These are phyloP conservation scores for Eucidaris tribuloides DNA, from an alignment of 35 echinoderm and acorn worm genomes.

Conservation along the genomic window DNA sequence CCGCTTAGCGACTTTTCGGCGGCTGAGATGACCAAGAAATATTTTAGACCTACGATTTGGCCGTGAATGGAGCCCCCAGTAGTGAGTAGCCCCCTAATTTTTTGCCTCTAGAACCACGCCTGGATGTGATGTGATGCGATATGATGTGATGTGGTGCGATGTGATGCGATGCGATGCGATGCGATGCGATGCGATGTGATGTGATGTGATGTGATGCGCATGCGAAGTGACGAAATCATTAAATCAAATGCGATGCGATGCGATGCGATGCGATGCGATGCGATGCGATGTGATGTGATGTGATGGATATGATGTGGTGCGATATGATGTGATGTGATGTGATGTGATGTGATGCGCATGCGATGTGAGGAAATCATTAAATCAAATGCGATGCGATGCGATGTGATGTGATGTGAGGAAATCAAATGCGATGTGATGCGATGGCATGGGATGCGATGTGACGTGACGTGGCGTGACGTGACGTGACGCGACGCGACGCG, in stretches of 20 bases:
- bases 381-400: too few species aligned
- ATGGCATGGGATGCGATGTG: slow-evolving; percentile 39
- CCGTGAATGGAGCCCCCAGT: too few species aligned
- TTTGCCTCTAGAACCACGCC: too few species aligned
- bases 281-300: slow-evolving; percentile 33
- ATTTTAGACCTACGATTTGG: too few species aligned
- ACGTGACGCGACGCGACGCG: slow-evolving; percentile 1
- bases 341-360: slow-evolving; percentile 12
- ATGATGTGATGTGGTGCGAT: slow-evolving; percentile 27
- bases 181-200: slow-evolving; percentile 38
- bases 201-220: slow-evolving; percentile 15
- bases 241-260: too few species aligned
- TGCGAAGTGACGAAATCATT: too few species aligned
- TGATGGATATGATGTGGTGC: slow-evolving; percentile 33
- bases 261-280: too few species aligned
- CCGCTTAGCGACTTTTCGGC: too few species aligned
- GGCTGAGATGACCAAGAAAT: too few species aligned
- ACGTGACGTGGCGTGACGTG: slow-evolving; percentile 24
- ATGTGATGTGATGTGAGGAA: slow-evolving; percentile 23
- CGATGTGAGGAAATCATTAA: too few species aligned
- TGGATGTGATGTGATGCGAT: slow-evolving; percentile 37
- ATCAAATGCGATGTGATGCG: slow-evolving; percentile 27
- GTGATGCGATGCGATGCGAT: slow-evolving; percentile 38
- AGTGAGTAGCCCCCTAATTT: too few species aligned
- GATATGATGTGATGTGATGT: slow-evolving; percentile 35